Percentiles rank a stretch among this genome's conserved stretches.
Evolutionary conservation across 2,888 invertebrate genomes (phyloP).

Genomic region (Cryptocephalus primarius): DNA sequence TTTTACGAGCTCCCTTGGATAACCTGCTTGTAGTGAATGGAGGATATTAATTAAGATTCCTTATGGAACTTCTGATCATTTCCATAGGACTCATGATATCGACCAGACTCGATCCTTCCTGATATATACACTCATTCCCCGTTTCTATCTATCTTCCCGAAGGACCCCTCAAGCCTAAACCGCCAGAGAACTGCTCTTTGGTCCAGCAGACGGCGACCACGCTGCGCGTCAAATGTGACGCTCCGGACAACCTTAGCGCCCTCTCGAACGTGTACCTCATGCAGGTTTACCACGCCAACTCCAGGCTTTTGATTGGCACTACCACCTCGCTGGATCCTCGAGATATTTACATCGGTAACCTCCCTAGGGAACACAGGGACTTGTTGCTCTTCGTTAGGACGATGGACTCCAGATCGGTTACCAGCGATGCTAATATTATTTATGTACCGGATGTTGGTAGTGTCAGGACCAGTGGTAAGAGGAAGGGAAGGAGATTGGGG

Average conservation of each 20-base stretch:
- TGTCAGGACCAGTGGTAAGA: slow-evolving; percentile 22
- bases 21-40: too few relatives aligned
- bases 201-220: slow-evolving; percentile 36
- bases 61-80: too few relatives aligned
- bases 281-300: slow-evolving; percentile 44
- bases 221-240: slow-evolving; percentile 40
- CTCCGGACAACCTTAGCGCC: slow-evolving; percentile 27
- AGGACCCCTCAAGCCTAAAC: slow-evolving; percentile 28
- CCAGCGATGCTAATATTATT: slow-evolving; percentile 43
- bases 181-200: slow-evolving; percentile 45
- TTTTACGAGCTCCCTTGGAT: too few relatives aligned
- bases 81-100: too few relatives aligned
- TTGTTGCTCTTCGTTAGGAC: slow-evolving; percentile 41
- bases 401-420: slow-evolving; percentile 38
- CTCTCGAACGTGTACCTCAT: slow-evolving; percentile 37
- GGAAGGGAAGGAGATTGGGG: slow-evolving; percentile 1
- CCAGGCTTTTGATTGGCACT: slow-evolving; percentile 40
- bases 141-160: too few relatives aligned
- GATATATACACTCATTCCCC: too few relatives aligned
- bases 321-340: slow-evolving; percentile 40
- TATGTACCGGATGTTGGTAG: slow-evolving; percentile 29
- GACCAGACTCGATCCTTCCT: too few relatives aligned
- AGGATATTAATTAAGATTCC: too few relatives aligned
- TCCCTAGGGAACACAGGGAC: slow-evolving; percentile 35
- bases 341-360: slow-evolving; percentile 37